Base-by-base conservation (phyloP, 2,113 vertebrate species). In the Dinomys branickii region DNA sequence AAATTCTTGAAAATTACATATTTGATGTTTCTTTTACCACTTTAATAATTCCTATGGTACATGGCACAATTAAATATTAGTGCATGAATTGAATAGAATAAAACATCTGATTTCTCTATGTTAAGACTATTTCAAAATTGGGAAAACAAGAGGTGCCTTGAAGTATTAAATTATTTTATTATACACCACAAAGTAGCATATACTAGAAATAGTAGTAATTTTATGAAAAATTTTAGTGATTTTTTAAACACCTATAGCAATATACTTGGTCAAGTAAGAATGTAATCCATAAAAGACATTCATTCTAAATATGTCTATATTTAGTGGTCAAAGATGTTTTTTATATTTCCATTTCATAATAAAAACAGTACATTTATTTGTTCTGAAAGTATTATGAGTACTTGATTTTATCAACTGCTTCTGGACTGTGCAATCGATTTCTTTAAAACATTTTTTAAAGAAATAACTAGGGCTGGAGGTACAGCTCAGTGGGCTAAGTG, bases 281-380 rank as follows among this genome's bases (percentile, higher is more conserved):
- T 41, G 85, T 47, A 38, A 56, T 71, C 28, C 35, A 61, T 69
- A 90, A 54, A 54, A 88, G 9, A 5, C 63, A 85, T 75, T 61
- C 44, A 6, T 47, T 83, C 3, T 56, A 47, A 95, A 73, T 56
- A 61, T 50, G 33, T 30, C 30, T 75, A 2, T 92, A 30, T 84
- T 87, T 71, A 41, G 5, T 87, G 24, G 94, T 20, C 59, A 86
- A 58, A 67, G 91, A 90, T 30, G 69, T 69, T 73, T 35, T 87
- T 89, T 77, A 69, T 56, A 91, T n/a, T 85, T 96, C 6, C 17
- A 85, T 90, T 91, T 96, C 14, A 90, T 78, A 59, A 92, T 10
- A 13, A 67, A 92, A 91, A 90, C 33, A 58, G 50, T 5, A 7
- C 78, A 33, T 81, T 38, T 12, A 52, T 86, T 88, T 95, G 24